Conservation (phyloP, 2,113 vertebrate genomes). For the Lethenteron camtschaticum region DNA sequence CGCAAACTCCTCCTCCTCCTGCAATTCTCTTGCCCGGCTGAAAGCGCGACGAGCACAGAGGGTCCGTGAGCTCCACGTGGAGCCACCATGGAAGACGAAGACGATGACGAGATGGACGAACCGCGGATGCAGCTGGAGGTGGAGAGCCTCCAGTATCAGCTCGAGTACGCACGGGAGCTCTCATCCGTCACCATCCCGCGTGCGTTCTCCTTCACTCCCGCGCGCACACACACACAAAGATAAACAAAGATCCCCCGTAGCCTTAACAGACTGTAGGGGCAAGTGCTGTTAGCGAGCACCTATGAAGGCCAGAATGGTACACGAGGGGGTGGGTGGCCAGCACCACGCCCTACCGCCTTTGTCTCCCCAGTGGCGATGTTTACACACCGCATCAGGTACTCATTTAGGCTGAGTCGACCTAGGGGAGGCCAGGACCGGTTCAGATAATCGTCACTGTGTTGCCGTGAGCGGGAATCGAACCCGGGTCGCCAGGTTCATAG, state of each 20-base stretch:
- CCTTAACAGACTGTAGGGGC: neutral
- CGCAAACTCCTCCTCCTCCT: too few relatives aligned
- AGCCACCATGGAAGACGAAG: conserved; percentile 1
- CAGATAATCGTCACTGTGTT: too few relatives aligned
- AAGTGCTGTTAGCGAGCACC: neutral
- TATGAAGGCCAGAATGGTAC: neutral
- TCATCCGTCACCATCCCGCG: conserved; percentile 83
- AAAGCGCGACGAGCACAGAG: too few relatives aligned
- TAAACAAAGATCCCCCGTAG: neutral
- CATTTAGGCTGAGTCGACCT: too few relatives aligned
- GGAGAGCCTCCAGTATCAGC: conserved; percentile 82
- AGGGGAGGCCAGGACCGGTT: too few relatives aligned
- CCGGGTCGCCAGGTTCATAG: neutral
- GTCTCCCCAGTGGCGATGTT: too few relatives aligned
- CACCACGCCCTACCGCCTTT: too few relatives aligned
- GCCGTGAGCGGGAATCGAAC: too few relatives aligned
- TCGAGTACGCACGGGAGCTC: conserved; percentile 84
- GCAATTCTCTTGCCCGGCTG: too few relatives aligned
- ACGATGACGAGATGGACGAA: conserved; percentile 60
- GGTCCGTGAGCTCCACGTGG: neutral
- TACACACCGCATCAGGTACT: too few relatives aligned
- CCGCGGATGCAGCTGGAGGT: conserved; percentile 96
- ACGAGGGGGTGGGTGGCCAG: too few relatives aligned
- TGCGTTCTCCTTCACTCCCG: conserved; percentile 25
- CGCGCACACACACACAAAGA: neutral